Conservation (phyloP, 2,888 invertebrate species). For the Seira musarum region DNA sequence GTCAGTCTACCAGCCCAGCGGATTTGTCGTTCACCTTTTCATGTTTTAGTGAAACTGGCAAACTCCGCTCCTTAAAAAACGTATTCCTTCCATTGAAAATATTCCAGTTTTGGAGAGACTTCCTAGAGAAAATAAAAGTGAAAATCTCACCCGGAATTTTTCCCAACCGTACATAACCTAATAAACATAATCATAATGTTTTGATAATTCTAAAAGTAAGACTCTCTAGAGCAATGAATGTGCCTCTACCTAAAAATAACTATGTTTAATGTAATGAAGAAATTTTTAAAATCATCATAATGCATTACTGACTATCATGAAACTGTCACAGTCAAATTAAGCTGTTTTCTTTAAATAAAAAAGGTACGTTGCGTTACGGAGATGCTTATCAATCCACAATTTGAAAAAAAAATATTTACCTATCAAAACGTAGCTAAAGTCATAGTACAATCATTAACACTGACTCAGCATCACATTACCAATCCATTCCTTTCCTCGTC, state of each 20-base stretch:
- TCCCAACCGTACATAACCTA: conserved; percentile 28
- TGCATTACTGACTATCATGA: conserved; percentile 61
- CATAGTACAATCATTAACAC: no score
- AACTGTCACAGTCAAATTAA: conserved; percentile 63
- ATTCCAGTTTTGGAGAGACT: conserved; percentile 26
- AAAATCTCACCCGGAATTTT: conserved; percentile 38
- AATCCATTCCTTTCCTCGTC: no score
- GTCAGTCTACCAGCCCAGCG: conserved; percentile 60
- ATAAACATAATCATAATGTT: background rate
- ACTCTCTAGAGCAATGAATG: no score
- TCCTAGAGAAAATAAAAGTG: conserved; percentile 19
- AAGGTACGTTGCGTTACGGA: conserved; percentile 53
- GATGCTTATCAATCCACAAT: background rate
- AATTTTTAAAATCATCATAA: conserved; percentile 19
- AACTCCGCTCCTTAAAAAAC: conserved; percentile 46
- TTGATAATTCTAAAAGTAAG: no score
- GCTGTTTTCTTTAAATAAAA: conserved; percentile 52
- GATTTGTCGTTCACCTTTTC: conserved; percentile 11
- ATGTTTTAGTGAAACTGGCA: background rate
- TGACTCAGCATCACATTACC: no score
- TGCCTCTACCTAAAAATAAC: background rate
- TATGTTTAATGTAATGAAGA: background rate
- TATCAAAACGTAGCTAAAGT: no score
- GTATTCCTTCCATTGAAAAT: conserved; percentile 39
- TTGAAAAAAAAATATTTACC: no score